Evolutionary conservation across 2,113 vertebrate species (phyloP), one percentile per base, ranked within the genome.

Genomic region (Melanocharis versteri): DNA sequence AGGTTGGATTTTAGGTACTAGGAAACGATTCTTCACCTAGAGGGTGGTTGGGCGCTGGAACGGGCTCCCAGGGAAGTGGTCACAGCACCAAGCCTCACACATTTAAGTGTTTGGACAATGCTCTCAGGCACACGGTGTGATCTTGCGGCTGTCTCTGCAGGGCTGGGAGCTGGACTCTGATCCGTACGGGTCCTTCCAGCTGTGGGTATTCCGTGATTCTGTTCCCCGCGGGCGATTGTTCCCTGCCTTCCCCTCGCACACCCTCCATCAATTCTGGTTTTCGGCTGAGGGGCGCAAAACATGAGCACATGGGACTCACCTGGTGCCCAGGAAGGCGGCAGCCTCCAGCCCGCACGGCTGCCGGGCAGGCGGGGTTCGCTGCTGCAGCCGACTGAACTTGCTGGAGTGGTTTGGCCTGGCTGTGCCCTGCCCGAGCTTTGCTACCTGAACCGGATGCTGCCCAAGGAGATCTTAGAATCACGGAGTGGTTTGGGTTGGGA

Each of bases 361-460:
- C 6, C 0, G 0, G 27, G 13, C 17, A 11, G 31, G 24, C 0
- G 0, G 42, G 5, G 2, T 5, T 39, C 65, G 56, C 30, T 26
- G 40, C 37, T 13, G 9, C 3, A 23, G 2, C 7, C 0, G 2
- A 5, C 31, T 75, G 39, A 53, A 28, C 18, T 53, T 28, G 15
- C 10, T 60, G 54, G 39, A 37, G 17, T 51, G 39, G 28, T 53
- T 78, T 23, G 83, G 39, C 28, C 8, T 39, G 22, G 2, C 35
- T 24, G 28, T 28, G 39, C 7, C 15, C 10, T 26, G 7, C 5
- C 15, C 7, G 28, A 5, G 23, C 18, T 40, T 28, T 30, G 48
- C 33, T 28, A 20, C 39, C 6, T 14, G 23, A 35, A 2, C 9
- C 0, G 0, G 3, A 5, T 26, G 4, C 35, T 58, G 7, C 10